A percentile compares a stretch with the other conserved stretches of the same genome.
phyloP scores from a whole-genome alignment of 1,140 invertebrate species.

The Muscidifurax raptorellus region DNA sequence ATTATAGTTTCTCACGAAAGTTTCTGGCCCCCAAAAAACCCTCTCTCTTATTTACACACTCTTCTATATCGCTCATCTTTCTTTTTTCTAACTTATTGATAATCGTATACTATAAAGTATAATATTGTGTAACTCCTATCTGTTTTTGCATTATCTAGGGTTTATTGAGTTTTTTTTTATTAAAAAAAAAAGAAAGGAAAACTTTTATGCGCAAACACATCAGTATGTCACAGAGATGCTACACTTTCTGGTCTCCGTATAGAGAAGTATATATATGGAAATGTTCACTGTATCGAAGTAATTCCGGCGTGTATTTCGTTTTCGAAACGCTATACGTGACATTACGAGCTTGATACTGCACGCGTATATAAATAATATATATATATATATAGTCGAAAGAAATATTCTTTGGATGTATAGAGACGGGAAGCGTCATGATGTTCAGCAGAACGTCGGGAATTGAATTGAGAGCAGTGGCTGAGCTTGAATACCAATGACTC shows the following conservation, averaged over 20 bases:
- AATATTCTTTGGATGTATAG: neutral
- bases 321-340: neutral
- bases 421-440: neutral
- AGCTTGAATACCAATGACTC: constrained; percentile 50
- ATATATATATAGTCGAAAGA: neutral
- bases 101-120: no score
- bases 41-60: no score
- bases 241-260: neutral
- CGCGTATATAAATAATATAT: no score
- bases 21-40: no score
- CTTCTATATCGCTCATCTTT: no score
- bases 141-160: no score
- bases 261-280: neutral
- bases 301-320: constrained; percentile 10
- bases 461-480: constrained; percentile 8
- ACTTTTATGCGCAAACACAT: no score
- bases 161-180: no score
- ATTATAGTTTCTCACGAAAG: neutral
- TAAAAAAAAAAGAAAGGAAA: no score
- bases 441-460: neutral
- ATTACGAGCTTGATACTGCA: neutral
- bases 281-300: neutral
- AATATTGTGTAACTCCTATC: no score
- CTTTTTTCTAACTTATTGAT: no score
- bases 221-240: neutral